Base-by-base conservation (phyloP, 2,888 invertebrate genomes). In the Homarus gammarus region DNA sequence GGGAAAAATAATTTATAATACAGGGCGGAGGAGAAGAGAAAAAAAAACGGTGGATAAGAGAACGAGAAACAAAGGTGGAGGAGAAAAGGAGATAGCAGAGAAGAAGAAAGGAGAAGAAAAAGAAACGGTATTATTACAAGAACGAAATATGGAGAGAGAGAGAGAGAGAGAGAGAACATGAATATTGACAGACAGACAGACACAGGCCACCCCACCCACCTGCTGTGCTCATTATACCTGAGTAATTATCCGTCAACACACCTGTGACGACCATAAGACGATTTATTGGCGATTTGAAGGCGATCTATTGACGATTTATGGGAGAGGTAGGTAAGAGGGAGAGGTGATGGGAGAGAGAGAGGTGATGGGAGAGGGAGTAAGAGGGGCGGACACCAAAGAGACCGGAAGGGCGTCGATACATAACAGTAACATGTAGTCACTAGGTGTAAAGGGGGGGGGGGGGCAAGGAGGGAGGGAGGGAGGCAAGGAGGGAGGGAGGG, bases 81-180 rank as follows among this genome's bases (percentile, higher is more conserved):
- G n/a, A n/a, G n/a, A n/a, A n/a, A n/a, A n/a, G n/a, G n/a, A n/a
- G n/a, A n/a, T n/a, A n/a, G n/a, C n/a, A n/a, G n/a, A n/a, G n/a
- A n/a, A n/a, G n/a, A n/a, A n/a, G n/a, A n/a, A n/a, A n/a, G 64
- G 10, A 64, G 31, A 6, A 31, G 31, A 3, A 64, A 18, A 10
- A 64, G 64, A 3, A 64, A 22, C 31, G 22, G 31, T 31, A 64
- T 3, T 6, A 64, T 6, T 6, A 64, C 5, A 6, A 64, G 31
- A 10, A 31, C 18, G 36, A 5, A 31, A 70, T 10, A 70, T 22
- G 27, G 36, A 70, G 70, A 36, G 36, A 70, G 70, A 70, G 36
- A 70, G 36, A 33, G 36, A 36, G 70, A 70, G 70, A 70, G 36
- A 70, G 70, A 70, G 70, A 31, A n/a, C n/a, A n/a, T n/a, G n/a